Evolutionary conservation across 2,797 vertebrate species (phyloP).

Genomic region (Pipistrellus pipistrellus): DNA sequence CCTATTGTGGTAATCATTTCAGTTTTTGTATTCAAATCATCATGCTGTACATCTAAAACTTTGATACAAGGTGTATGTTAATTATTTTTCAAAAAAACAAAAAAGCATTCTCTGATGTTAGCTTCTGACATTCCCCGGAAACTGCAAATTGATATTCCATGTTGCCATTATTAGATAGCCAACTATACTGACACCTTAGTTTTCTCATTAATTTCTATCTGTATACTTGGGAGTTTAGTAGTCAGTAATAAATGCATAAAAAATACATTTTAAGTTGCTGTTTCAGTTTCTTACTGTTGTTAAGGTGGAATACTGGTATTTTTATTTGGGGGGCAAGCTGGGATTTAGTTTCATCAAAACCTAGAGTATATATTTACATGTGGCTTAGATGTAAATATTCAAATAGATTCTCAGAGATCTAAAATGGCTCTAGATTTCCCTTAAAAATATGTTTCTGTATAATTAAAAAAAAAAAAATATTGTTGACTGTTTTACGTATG

Average conservation of each 20-base stretch:
- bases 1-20: neutral
- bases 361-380: neutral
- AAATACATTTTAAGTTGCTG: neutral
- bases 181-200: neutral
- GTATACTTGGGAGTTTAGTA: neutral
- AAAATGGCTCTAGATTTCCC: constrained; percentile 12
- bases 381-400: constrained; percentile 6
- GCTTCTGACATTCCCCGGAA: constrained; percentile 40
- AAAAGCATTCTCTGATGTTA: neutral
- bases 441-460: constrained; percentile 30
- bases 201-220: constrained; percentile 28
- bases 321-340: neutral
- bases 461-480: neutral
- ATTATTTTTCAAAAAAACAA: constrained; percentile 23
- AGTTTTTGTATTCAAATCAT: neutral
- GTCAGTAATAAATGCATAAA: neutral
- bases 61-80: neutral
- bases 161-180: neutral
- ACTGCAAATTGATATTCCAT: neutral
- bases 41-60: neutral
- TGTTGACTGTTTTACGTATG: too few relatives aligned
- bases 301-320: neutral
- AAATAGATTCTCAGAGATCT: constrained; percentile 2
- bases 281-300: constrained; percentile 1
- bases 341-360: neutral